Base-by-base conservation (phyloP, 2,797 vertebrate genomes). In the Malacoraja senta region DNA sequence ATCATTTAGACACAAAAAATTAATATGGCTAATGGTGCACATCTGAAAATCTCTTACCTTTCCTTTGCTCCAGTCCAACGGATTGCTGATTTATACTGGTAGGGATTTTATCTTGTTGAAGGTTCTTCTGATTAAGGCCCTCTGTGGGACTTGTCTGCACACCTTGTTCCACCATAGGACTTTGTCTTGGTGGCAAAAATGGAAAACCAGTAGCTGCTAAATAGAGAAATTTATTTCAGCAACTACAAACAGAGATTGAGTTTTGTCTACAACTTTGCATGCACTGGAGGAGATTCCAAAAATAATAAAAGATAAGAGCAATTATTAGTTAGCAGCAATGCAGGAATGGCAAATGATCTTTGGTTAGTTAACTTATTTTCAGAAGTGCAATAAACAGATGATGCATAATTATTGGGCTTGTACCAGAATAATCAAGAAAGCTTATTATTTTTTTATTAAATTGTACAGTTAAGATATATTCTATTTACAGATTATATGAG, bases 111-210 rank as follows among this genome's bases (percentile, higher is more conserved):
- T 93, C 93, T 0, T 96, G 97, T 15, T 96, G 96, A n/a, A 95
- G 94, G 93, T 97, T 98, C 88, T 96, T 97, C 21, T 96, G 95
- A 0, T 94, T 95, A 17, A 95, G 15, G 94, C 95, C 96, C 74
- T 98, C 98, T 4, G 96, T 94, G 0, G 97, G 96, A 4, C 97
- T 95, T 0, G 98, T 99, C 96, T 99, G 99, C 77, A 99, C 98
- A 74, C 98, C 98, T 95, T 99, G 99, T 94, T 99, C 98, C 29
- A 99, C 98, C 98, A 98, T 98, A 24, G 98, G 98, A 92, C 97
- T 98, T 93, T 97, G 97, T 95, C 97, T 96, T 15, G 96, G 94
- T 0, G 97, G 97, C n/a, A 97, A 95, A 3, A 97, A 97, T 32
- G 97, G 96, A 94, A 97, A 96, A n/a, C 96, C 95, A 94, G 97